Evolutionary conservation across 2,797 vertebrate genomes (phyloP).

Genomic region (Allobates femoralis): DNA sequence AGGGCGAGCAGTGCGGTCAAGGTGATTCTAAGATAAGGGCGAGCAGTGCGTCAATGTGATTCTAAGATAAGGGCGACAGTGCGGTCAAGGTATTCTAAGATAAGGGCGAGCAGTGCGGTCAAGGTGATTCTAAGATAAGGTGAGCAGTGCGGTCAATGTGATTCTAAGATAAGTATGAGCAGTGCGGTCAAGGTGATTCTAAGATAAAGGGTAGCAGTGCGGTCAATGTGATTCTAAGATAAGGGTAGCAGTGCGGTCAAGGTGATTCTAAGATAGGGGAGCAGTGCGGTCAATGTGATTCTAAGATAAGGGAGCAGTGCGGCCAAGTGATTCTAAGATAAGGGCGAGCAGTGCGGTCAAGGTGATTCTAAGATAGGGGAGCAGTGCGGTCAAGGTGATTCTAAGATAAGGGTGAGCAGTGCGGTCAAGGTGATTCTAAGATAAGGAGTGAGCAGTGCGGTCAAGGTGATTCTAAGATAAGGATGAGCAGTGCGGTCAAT

Average conservation of each 20-base stretch:
- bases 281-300: too few relatives aligned
- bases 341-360: too few relatives aligned
- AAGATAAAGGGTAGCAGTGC: neutral
- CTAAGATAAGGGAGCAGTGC: neutral
- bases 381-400: too few relatives aligned
- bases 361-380: neutral
- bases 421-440: conserved; percentile 28
- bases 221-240: conserved; percentile 35
- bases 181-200: too few relatives aligned
- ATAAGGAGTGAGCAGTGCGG: too few relatives aligned
- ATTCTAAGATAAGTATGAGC: neutral
- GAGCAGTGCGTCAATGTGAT: too few relatives aligned
- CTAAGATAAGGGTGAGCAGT: neutral
- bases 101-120: neutral
- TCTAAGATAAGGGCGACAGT: neutral
- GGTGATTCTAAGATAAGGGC: conserved; percentile 38
- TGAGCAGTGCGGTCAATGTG: too few relatives aligned
- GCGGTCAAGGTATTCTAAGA: too few relatives aligned
- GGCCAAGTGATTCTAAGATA: conserved; percentile 32
- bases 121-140: conserved; percentile 41
- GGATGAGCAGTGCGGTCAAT: neutral
- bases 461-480: too few relatives aligned
- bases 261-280: neutral
- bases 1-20: neutral
- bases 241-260: too few relatives aligned